Evolutionary conservation across 2,888 invertebrate species (phyloP), one percentile per base, ranked within the genome.

Genomic region (Melieria omissa): DNA sequence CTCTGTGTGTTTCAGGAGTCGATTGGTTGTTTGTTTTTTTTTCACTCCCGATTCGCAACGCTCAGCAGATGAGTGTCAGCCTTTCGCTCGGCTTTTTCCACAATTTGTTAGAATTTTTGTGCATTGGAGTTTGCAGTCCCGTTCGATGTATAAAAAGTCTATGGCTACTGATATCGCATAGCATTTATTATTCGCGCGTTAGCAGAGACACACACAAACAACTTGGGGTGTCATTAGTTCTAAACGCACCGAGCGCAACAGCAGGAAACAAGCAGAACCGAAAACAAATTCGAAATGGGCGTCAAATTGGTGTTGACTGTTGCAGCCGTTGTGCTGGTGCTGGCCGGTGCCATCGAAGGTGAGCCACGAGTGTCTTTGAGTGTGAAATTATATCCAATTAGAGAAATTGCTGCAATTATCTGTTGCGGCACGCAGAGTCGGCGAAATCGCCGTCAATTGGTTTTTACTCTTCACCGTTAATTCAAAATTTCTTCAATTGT

Each of bases 141-240:
- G 49, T 73, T 46, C 65, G 69, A 45, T 72, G 74, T 82, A 82
- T 82, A 82, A 82, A 82, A 82, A 80, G 83, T 80, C 73, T 80
- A 76, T 76, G 80, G 75, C 12, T 70, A 69, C 73, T 70, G 76
- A 74, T 72, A 65, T 75, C 75, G 65, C 71, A 70, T 75, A 75
- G 74, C 82, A 82, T 83, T 82, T 77, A 73, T 75, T 77, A 79
- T 73, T 77, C 75, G 75, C 75, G 71, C 80, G 79, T 78, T 75
- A 70, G 73, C 79, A 77, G 79, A 75, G 81, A 79, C 74, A 75
- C 73, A 80, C 71, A 72, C 55, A 67, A 64, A 46, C 42, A 58
- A 8, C 6, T 64, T 52, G 64, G 29, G 42, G 64, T 52, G 64
- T 64, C 64, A 64, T 14, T 52, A 16, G 29, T 12, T 29, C 52